Conservation (phyloP, 2,113 vertebrate genomes). For the Callipepla squamata region DNA sequence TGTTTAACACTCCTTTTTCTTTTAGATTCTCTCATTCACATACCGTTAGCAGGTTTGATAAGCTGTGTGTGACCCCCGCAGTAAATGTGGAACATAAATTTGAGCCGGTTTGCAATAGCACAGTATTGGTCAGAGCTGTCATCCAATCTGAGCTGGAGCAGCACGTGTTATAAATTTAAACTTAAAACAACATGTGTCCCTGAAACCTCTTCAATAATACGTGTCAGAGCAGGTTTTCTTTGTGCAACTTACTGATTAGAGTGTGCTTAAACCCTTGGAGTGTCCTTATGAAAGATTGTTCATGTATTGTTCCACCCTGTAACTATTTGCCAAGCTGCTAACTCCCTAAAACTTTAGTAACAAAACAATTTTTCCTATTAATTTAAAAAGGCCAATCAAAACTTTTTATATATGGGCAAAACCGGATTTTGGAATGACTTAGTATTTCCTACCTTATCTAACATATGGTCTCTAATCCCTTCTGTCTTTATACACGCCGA, state of each 20-base stretch:
- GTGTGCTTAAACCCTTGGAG: accelerated
- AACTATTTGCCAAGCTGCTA: background rate
- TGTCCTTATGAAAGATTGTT: background rate
- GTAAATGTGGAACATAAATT: background rate
- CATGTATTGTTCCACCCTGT: accelerated
- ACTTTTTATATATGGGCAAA: background rate
- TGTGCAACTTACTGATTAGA: background rate
- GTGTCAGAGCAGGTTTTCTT: background rate
- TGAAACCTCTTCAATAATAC: background rate
- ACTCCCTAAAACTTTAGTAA: background rate
- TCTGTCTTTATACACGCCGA: background rate
- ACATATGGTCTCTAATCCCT: background rate
- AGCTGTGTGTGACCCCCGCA: background rate
- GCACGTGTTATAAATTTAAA: accelerated
- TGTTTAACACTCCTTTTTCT: background rate
- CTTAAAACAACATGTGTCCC: background rate
- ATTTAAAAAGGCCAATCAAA: background rate
- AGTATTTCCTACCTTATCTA: background rate
- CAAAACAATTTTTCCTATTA: background rate
- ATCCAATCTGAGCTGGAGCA: background rate
- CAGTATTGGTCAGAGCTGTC: background rate
- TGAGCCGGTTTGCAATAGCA: background rate
- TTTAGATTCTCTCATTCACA: background rate
- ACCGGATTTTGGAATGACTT: background rate
- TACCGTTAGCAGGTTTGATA: background rate